Evolutionary conservation across 2,888 invertebrate species (phyloP).

Genomic region (Trichogramma evanescens): DNA sequence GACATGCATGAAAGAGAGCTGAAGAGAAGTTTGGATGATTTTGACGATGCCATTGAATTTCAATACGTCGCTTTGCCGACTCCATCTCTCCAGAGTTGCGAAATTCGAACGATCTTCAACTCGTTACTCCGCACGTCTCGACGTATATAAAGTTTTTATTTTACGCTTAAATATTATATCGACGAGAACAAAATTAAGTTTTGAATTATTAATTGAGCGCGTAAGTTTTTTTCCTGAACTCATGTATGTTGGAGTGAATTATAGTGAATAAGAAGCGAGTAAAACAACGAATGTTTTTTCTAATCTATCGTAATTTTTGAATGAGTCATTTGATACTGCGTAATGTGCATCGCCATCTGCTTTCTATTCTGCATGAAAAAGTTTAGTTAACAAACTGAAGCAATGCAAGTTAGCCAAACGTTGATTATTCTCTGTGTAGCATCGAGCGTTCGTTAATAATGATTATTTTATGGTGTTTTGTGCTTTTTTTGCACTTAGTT

Average conservation of each 20-base stretch:
- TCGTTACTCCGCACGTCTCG: background rate
- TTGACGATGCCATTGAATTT: constrained; percentile 25
- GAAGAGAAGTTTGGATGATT: constrained; percentile 7
- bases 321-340: background rate
- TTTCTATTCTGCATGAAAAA: background rate
- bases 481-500: too few species aligned
- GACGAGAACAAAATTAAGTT: constrained; percentile 1
- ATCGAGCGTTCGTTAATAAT: too few species aligned
- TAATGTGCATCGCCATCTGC: background rate
- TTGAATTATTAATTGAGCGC: constrained; percentile 12
- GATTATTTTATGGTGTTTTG: too few species aligned
- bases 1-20: too few species aligned
- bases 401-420: background rate
- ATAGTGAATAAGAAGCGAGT: background rate
- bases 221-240: background rate
- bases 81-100: constrained; percentile 15
- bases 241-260: background rate
- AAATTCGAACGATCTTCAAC: constrained; percentile 22
- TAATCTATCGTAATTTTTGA: background rate
- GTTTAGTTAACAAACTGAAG: background rate
- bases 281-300: background rate
- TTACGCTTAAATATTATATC: constrained; percentile 19
- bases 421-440: background rate
- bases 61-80: constrained; percentile 13
- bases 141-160: constrained; percentile 21